A percentile compares a stretch with the other conserved stretches of the same genome.
Evolutionary conservation across 1,140 invertebrate genomes (phyloP).

Genomic region (Drosophila funebris): DNA sequence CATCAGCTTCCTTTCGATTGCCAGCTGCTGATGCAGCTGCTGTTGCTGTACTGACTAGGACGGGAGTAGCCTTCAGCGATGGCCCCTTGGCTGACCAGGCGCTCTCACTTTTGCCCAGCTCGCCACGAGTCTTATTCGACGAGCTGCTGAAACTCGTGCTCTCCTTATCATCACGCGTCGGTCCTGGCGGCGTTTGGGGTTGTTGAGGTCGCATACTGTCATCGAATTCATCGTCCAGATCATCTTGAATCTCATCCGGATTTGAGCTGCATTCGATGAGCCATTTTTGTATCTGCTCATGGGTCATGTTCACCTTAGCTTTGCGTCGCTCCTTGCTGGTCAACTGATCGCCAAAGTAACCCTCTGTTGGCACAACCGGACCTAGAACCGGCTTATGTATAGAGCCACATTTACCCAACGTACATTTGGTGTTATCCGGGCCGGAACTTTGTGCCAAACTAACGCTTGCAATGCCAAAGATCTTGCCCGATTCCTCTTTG

Average conservation of each 20-base stretch:
- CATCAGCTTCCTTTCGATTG: conserved; percentile 24
- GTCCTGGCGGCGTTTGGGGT: conserved; percentile 64
- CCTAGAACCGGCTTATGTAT: conserved; percentile 82
- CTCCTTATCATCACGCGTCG: conserved; percentile 71
- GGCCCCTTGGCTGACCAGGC: conserved; percentile 81
- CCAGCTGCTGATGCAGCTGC: conserved; percentile 18
- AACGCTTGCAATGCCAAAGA: conserved; percentile 84
- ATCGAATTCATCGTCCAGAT: conserved; percentile 84
- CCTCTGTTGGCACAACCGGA: conserved; percentile 80
- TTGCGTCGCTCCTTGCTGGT: conserved; percentile 85
- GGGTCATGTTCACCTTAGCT: conserved; percentile 89
- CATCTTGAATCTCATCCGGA: conserved; percentile 85
- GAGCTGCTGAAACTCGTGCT: conserved; percentile 77
- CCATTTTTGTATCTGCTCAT: conserved; percentile 90
- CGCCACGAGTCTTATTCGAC: conserved; percentile 73
- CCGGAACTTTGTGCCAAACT: conserved; percentile 83
- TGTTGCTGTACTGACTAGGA: conserved; percentile 50
- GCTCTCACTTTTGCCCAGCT: conserved; percentile 76
- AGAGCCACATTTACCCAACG: conserved; percentile 82
- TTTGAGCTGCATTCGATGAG: conserved; percentile 87
- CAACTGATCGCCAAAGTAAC: conserved; percentile 76
- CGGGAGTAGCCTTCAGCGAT: conserved; percentile 77
- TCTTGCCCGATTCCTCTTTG: conserved; percentile 83
- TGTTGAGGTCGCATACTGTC: conserved; percentile 72
- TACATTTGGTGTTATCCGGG: conserved; percentile 82